A percentile compares a stretch with the other conserved stretches of the same genome.
Conservation (phyloP, 2,113 vertebrate genomes). For the Chinchilla lanigera region DNA sequence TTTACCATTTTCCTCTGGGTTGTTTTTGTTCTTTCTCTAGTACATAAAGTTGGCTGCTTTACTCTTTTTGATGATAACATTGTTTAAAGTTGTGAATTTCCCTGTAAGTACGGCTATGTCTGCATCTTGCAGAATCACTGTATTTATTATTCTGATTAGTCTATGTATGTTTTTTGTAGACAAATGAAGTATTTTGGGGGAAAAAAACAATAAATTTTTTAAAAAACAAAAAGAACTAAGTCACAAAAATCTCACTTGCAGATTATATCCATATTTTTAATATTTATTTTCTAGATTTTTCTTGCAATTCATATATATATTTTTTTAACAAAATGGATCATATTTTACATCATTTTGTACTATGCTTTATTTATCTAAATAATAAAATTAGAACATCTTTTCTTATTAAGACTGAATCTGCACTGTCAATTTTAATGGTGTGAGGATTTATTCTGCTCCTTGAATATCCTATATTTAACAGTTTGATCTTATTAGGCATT, state of each 20-base stretch:
- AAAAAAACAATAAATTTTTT: neutral
- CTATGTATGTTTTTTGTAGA: neutral
- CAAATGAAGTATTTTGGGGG: neutral
- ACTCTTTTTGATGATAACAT: neutral
- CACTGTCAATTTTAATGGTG: neutral
- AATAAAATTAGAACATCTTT: conserved; percentile 50
- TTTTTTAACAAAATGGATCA: neutral
- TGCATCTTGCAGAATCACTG: neutral
- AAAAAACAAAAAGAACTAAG: neutral
- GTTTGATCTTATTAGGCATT: conserved; percentile 15
- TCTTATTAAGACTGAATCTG: conserved; percentile 19
- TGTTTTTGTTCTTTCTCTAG: conserved; percentile 21
- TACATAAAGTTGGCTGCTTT: neutral
- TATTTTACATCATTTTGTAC: neutral
- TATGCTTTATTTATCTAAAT: conserved; percentile 33
- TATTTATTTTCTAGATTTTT: conserved; percentile 22
- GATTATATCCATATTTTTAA: neutral
- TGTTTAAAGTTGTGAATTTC: conserved; percentile 33
- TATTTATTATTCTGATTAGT: neutral
- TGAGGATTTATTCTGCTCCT: neutral
- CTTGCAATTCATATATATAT: neutral
- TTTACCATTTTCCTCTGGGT: conserved; percentile 1
- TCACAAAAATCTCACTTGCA: neutral
- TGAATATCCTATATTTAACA: neutral
- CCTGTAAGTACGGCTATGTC: neutral